These are phyloP conservation scores for Halcyon senegalensis DNA, from an alignment of 2,113 vertebrate genomes.

Conservation along the genomic window DNA sequence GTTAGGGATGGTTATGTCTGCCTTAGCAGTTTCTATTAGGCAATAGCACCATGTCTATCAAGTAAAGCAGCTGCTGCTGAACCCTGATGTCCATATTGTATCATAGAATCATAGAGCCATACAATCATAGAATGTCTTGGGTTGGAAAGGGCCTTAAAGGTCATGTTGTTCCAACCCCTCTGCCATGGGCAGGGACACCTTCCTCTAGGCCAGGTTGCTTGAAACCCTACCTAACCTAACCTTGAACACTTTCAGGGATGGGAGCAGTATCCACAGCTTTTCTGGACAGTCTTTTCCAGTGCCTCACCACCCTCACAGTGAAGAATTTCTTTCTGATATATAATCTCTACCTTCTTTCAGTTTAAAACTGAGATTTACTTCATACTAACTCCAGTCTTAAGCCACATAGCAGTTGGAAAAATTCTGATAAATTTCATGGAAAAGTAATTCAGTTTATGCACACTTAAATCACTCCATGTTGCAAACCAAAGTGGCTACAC, in stretches of 20 bases:
- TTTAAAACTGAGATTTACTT: not conserved
- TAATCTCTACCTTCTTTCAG: not conserved
- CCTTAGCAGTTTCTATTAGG: not conserved
- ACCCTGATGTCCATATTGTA: not conserved
- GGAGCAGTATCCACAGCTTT: not conserved
- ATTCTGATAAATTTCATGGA: not conserved
- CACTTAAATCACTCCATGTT: not conserved
- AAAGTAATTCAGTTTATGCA: not conserved
- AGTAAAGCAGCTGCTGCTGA: not conserved
- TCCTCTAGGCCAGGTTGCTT: not conserved
- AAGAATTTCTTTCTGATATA: not conserved
- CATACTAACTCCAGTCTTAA: not conserved
- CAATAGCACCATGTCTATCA: not conserved
- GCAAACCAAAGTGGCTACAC: not conserved
- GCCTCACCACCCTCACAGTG: not conserved
- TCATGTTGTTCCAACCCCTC: not conserved
- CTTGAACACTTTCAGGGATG: not conserved
- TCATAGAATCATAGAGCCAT: not conserved
- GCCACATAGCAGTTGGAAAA: not conserved
- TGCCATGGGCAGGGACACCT: not conserved
- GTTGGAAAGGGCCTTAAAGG: not conserved
- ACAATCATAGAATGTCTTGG: not conserved
- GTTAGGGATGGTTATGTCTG: not conserved
- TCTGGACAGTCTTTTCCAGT: not conserved
- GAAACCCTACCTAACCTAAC: not conserved